Evolutionary conservation across 2,888 invertebrate genomes (phyloP).

Genomic region (Oasisia sp.): DNA sequence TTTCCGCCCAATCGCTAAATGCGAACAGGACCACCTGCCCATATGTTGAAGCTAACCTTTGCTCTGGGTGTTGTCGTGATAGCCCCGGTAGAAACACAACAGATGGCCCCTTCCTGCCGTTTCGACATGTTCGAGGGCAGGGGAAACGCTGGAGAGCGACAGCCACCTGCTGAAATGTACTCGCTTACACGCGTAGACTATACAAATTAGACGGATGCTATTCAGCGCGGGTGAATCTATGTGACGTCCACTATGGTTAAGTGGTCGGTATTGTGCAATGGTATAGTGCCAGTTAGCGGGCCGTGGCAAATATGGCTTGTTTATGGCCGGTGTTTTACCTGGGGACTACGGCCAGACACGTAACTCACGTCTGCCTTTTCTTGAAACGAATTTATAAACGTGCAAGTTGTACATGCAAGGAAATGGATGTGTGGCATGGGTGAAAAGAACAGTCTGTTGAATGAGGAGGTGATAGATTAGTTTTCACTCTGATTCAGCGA

Average conservation of each 20-base stretch:
- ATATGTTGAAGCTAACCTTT: neutral
- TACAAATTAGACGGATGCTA: neutral
- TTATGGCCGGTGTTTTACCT: neutral
- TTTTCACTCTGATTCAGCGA: neutral
- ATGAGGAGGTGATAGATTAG: neutral
- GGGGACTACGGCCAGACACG: neutral
- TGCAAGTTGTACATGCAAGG: neutral
- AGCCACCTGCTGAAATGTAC: slow-evolving; percentile 3
- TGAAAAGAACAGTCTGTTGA: neutral
- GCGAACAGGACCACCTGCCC: neutral
- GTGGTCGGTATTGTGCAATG: neutral
- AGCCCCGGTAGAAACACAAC: neutral
- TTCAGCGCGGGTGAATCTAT: neutral
- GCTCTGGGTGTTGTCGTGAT: neutral
- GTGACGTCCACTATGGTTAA: neutral
- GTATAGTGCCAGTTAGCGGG: neutral
- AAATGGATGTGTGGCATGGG: neutral
- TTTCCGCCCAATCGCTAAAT: neutral
- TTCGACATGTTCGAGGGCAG: neutral
- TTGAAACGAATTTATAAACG: neutral
- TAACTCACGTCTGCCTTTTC: neutral
- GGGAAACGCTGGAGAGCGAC: neutral
- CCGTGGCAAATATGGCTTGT: neutral
- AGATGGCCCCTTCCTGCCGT: neutral
- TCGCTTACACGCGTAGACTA: neutral